A percentile compares a stretch with the other conserved stretches of the same genome.
phyloP scores from a whole-genome alignment of 2,797 vertebrate genomes.

The Psittacula derbiana region DNA sequence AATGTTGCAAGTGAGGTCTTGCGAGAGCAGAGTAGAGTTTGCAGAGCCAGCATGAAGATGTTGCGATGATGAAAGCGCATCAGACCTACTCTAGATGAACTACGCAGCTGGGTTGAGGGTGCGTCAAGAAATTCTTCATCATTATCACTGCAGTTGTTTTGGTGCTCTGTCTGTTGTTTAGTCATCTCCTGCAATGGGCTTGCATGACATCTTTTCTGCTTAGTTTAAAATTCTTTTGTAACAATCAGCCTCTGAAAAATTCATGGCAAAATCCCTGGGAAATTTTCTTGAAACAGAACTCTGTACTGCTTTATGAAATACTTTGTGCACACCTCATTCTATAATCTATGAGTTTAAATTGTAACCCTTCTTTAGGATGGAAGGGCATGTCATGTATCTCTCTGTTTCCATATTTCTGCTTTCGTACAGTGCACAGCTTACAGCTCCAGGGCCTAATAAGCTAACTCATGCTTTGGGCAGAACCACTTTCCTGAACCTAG shows the following conservation, averaged over 20 bases:
- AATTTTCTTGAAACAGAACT: background rate
- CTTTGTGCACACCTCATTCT: background rate
- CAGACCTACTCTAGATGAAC: background rate
- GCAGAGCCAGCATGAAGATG: background rate
- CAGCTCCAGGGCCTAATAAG: background rate
- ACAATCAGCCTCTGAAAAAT: background rate
- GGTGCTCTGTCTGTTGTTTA: background rate
- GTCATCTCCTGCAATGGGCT: background rate
- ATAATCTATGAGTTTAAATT: background rate
- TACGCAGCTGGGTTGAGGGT: fast-evolving
- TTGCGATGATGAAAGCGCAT: background rate
- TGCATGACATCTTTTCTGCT: background rate
- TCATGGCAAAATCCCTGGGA: background rate
- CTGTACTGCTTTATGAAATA: background rate
- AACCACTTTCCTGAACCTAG: background rate
- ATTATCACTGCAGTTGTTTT: background rate
- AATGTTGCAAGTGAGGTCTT: background rate
- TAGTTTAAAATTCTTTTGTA: background rate
- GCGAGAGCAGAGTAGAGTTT: background rate
- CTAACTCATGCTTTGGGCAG: background rate
- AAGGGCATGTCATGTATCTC: background rate
- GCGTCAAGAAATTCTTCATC: background rate
- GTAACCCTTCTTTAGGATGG: background rate
- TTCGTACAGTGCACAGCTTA: background rate
- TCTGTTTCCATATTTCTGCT: background rate